phyloP scores from a whole-genome alignment of 2,797 vertebrate species.

The Halcyon badia region DNA sequence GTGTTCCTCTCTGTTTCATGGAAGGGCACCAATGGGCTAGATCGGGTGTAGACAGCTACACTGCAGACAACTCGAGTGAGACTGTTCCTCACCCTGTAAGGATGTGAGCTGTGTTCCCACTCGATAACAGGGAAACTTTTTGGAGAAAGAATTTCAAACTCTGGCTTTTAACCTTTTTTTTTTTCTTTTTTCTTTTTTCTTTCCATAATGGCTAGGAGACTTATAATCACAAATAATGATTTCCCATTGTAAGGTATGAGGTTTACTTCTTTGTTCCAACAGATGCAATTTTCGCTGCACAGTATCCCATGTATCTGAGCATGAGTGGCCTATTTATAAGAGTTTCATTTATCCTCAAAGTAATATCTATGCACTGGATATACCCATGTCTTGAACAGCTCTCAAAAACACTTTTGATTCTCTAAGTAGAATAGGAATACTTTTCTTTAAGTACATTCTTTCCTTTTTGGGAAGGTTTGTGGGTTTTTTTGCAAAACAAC shows the following conservation, averaged over 20 bases:
- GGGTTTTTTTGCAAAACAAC: not conserved
- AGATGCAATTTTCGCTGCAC: not conserved
- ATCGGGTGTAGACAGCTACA: not conserved
- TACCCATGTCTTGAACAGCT: not conserved
- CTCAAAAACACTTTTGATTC: not conserved
- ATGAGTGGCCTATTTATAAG: not conserved
- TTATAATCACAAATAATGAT: not conserved
- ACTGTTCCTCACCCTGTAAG: not conserved
- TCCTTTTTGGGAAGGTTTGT: not conserved
- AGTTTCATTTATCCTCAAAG: not conserved
- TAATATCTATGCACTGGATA: not conserved
- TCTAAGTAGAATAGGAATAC: not conserved
- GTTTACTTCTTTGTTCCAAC: not conserved
- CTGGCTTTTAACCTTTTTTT: not conserved
- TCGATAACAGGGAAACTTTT: not conserved
- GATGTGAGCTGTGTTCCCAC: not conserved
- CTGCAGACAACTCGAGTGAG: not conserved
- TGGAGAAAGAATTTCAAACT: not conserved
- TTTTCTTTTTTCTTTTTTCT: too few species aligned
- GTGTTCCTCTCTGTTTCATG: not conserved
- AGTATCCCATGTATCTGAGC: not conserved
- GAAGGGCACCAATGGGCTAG: not conserved
- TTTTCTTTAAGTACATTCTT: not conserved
- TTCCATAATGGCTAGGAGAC: not conserved
- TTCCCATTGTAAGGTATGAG: not conserved